Percentiles rank a stretch among this genome's conserved stretches.
Evolutionary conservation across 2,888 invertebrate genomes (phyloP).

Genomic region (Drosophila infuscata): DNA sequence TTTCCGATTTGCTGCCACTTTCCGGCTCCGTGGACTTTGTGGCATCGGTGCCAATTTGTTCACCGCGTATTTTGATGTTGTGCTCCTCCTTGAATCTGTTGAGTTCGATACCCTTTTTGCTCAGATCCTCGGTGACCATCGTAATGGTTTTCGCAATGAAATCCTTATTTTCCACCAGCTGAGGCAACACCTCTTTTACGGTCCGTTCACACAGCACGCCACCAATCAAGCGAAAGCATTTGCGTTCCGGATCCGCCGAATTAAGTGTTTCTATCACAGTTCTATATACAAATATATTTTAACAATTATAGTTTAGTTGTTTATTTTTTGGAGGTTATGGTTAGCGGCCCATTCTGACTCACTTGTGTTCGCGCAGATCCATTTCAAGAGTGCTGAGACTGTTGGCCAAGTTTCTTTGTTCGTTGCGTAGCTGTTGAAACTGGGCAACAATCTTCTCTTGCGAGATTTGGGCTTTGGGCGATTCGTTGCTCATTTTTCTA

Average conservation of each 20-base stretch:
- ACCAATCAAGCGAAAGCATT: constrained; percentile 97
- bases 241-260: constrained; percentile 92
- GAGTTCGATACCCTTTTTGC: constrained; percentile 94
- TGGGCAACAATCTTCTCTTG: constrained; percentile 94
- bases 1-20: constrained; percentile 80
- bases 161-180: constrained; percentile 91
- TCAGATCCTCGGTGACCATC: constrained; percentile 91
- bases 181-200: constrained; percentile 95
- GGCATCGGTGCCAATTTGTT: constrained; percentile 85
- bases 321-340: constrained; percentile 78
- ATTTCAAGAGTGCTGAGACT: constrained; percentile 97
- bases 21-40: constrained; percentile 66
- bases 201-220: constrained; percentile 97
- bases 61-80: constrained; percentile 93
- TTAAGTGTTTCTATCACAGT: constrained; percentile 97
- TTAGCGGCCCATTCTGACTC: constrained; percentile 77
- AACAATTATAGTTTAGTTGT: constrained; percentile 18
- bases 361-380: constrained; percentile 99
- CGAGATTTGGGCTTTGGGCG: constrained; percentile 79
- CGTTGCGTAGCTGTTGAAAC: constrained; percentile 94
- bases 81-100: constrained; percentile 96
- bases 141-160: constrained; percentile 92
- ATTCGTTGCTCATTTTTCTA: constrained; percentile 83
- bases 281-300: constrained; percentile 86
- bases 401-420: constrained; percentile 93